Base-by-base conservation (phyloP, 2,113 vertebrate species). In the Brachypodius melanocephalos region DNA sequence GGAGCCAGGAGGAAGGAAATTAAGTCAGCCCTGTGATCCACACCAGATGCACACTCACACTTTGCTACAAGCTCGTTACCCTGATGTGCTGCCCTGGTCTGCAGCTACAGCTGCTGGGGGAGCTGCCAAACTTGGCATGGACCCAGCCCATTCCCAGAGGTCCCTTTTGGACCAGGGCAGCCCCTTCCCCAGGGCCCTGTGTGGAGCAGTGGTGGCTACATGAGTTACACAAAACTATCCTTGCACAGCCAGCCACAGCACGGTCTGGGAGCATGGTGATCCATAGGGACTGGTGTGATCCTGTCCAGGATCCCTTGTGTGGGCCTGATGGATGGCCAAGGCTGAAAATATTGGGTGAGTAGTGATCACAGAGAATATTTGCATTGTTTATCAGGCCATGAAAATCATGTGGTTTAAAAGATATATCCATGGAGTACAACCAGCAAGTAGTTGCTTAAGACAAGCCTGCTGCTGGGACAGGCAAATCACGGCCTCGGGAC, bases 1-100 rank as follows among this genome's bases (percentile, higher is more conserved):
- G 69, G 58, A 78, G 66, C 52, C 54, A 18, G 65, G 40, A 68
- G 83, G 73, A 92, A 97, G 84, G 87, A 94, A 95, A 80, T 69
- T 3, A 91, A 79, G 58, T 87, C 81, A 74, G 79, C 45, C 46
- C 57, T 32, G 65, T 55, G 89, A 89, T 67, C 88, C 57, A 8
- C 90, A 62, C 67, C 90, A 96, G 93, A 72, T 51, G 88, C 59
- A 55, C n/a, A 8, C 81, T 89, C 62, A 31, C 6, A 22, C 49
- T 82, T 68, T 19, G 45, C 63, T 32, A 15, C 0, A 0, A 49
- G 54, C 78, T 91, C 21, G 3, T 46, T 31, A n/a, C 68, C 51
- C 43, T 29, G 65, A 40, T 0, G 1, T 3, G 2, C 63, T 72
- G 77, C 66, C 77, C 57, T 36, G 34, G 26, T 19, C 38, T 71